A percentile compares a stretch with the other conserved stretches of the same genome.
Evolutionary conservation across 2,113 vertebrate species (phyloP).

Genomic region (Synchiropus splendidus): DNA sequence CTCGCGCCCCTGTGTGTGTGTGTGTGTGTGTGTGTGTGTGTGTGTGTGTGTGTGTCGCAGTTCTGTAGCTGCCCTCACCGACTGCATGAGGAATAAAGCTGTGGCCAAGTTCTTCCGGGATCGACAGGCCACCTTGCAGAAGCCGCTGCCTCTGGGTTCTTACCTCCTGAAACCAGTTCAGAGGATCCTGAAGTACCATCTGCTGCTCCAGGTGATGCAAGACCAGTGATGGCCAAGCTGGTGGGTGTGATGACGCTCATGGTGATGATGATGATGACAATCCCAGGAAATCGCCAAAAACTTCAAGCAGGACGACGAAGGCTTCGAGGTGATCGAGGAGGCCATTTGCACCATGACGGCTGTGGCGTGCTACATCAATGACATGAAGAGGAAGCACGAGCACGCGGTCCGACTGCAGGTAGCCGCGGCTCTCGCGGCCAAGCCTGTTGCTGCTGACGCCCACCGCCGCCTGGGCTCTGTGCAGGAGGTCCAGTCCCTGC

Average conservation of each 20-base stretch:
- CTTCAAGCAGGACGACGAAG: slow-evolving; percentile 76
- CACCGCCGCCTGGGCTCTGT: too few species aligned
- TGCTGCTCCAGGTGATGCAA: slow-evolving; percentile 80
- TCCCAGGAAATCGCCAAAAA: slow-evolving; percentile 87
- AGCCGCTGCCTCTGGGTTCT: slow-evolving; percentile 80
- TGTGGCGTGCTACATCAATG: slow-evolving; percentile 95
- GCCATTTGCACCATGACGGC: slow-evolving; percentile 92
- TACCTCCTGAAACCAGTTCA: slow-evolving; percentile 92
- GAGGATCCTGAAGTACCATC: slow-evolving; percentile 94
- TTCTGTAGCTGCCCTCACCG: slow-evolving; percentile 79
- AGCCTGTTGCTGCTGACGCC: background rate
- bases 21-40: background rate
- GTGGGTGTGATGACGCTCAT: background rate
- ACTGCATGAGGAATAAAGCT: slow-evolving; percentile 85
- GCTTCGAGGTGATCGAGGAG: slow-evolving; percentile 87
- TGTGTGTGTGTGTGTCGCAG: slow-evolving; percentile 44
- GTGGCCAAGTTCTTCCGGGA: slow-evolving; percentile 84
- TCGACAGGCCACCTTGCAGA: slow-evolving; percentile 75
- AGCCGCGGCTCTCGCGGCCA: background rate
- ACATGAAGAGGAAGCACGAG: slow-evolving; percentile 97
- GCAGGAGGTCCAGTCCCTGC: slow-evolving; percentile 91
- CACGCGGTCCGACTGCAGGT: slow-evolving; percentile 89
- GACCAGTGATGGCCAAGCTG: background rate
- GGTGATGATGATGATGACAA: background rate
- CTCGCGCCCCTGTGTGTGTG: background rate